Evolutionary conservation across 1,140 invertebrate species (phyloP), one percentile per base, ranked within the genome.

Genomic region (Leptoteleia sp.): DNA sequence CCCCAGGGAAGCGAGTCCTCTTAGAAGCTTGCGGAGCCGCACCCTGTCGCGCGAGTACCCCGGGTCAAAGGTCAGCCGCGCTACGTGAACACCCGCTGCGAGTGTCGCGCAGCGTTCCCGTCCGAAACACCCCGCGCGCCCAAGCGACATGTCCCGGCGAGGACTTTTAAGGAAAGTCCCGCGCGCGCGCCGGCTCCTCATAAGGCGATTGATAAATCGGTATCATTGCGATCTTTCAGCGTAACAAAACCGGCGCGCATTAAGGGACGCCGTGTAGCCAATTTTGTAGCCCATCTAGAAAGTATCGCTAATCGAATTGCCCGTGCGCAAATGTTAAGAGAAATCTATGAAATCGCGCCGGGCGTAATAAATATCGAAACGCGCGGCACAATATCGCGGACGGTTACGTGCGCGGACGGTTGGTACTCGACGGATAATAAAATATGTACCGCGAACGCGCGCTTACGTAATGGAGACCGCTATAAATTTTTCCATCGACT

Each of bases 11-110:
- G 77, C 79, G 70, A 76, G 68, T 68, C 81, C 79, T 68, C 76
- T 82, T 54, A 79, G 80, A 79, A 82, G 83, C 79, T 81, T 81
- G 73, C 83, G 82, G 81, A 50, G 83, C 84, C 85, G 84, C 85
- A 80, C 85, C 84, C 84, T 87, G 83, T 82, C 80, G 83, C 76
- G 81, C 65, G 83, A 81, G 76, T 73, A 43, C 70, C 40, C 48
- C 22, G 22, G 57, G 81, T 88, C 86, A 85, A 47, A 77, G 85
- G 85, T 85, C 86, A 82, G 59, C 54, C 68, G 47, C 70, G 77
- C 79, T 83, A 84, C 85, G 80, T 80, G 84, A 76, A 81, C 84
- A 84, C 83, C 85, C 84, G 82, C 84, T 83, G 84, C 83, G 84
- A 86, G 82, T 87, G 85, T 88, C 85, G 85, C 85, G 83, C 73